Percentiles rank a stretch among this genome's conserved stretches.
These are phyloP conservation scores for Ptilonorhynchus violaceus DNA, from an alignment of 2,113 vertebrate species.

Conservation along the genomic window DNA sequence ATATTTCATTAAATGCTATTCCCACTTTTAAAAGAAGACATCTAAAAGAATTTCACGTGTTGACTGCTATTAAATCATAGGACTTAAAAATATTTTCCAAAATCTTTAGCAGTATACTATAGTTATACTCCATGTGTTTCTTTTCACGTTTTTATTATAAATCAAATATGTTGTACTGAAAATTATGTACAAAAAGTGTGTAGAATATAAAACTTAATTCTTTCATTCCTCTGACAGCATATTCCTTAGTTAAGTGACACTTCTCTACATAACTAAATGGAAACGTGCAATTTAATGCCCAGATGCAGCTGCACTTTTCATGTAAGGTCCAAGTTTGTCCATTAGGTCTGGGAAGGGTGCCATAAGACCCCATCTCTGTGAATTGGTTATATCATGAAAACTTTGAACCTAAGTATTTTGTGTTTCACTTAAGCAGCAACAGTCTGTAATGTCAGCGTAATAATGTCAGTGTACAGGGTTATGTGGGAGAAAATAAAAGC, in stretches of 20 bases:
- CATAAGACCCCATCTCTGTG: neutral
- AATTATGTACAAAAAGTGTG: neutral
- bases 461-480: neutral
- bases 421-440: neutral
- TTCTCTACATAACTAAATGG: neutral
- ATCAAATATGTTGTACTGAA: neutral
- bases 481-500: neutral
- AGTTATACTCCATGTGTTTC: neutral
- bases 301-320: neutral
- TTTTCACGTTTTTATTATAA: neutral
- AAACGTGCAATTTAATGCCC: neutral
- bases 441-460: neutral
- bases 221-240: neutral
- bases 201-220: neutral
- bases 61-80: neutral
- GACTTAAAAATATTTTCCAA: slow-evolving; percentile 1
- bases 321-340: neutral
- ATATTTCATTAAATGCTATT: neutral
- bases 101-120: neutral
- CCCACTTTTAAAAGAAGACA: neutral
- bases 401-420: neutral
- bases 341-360: neutral
- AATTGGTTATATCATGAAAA: neutral
- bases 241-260: neutral
- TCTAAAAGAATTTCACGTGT: neutral